Evolutionary conservation across 2,797 vertebrate species (phyloP).

Genomic region (Gymnopithys bicolor): DNA sequence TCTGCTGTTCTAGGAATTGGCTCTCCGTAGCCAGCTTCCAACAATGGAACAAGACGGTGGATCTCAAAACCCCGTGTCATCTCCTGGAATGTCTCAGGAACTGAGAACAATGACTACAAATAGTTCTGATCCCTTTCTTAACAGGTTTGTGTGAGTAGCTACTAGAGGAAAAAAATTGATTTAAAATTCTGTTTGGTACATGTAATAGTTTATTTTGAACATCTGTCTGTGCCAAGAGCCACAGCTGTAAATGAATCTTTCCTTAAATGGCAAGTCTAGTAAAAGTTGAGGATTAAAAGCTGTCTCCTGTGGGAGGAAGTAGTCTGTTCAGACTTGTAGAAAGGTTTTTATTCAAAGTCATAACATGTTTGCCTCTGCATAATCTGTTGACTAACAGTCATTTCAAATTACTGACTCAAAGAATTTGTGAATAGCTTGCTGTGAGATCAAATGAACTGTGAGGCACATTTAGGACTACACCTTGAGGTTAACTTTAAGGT

Average conservation of each 20-base stretch:
- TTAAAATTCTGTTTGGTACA: slow-evolving; percentile 55
- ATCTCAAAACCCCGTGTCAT: slow-evolving; percentile 91
- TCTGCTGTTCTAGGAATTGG: slow-evolving; percentile 85
- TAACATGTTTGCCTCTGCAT: slow-evolving; percentile 64
- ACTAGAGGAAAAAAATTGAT: neutral
- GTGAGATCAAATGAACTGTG: slow-evolving; percentile 44
- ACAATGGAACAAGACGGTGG: slow-evolving; percentile 94
- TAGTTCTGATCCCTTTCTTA: slow-evolving; percentile 98
- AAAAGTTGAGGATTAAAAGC: slow-evolving; percentile 69
- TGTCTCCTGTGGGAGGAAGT: slow-evolving; percentile 70
- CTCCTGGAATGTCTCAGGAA: slow-evolving; percentile 94
- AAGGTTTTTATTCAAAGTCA: slow-evolving; percentile 53
- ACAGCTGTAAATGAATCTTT: slow-evolving; percentile 71
- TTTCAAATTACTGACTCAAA: slow-evolving; percentile 67
- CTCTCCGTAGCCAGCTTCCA: slow-evolving; percentile 94
- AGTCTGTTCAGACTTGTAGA: slow-evolving; percentile 73
- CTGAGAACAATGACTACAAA: slow-evolving; percentile 98
- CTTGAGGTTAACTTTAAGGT: slow-evolving; percentile 53
- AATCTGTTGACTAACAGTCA: slow-evolving; percentile 68
- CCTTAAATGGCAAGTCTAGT: slow-evolving; percentile 66
- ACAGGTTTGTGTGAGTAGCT: slow-evolving; percentile 86
- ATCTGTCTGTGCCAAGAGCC: slow-evolving; percentile 64
- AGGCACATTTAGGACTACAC: slow-evolving; percentile 17
- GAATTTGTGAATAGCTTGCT: slow-evolving; percentile 50
- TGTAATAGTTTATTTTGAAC: slow-evolving; percentile 72